Evolutionary conservation across 1,140 invertebrate species (phyloP).

Genomic region (Pseudomyrmex cubaensis): DNA sequence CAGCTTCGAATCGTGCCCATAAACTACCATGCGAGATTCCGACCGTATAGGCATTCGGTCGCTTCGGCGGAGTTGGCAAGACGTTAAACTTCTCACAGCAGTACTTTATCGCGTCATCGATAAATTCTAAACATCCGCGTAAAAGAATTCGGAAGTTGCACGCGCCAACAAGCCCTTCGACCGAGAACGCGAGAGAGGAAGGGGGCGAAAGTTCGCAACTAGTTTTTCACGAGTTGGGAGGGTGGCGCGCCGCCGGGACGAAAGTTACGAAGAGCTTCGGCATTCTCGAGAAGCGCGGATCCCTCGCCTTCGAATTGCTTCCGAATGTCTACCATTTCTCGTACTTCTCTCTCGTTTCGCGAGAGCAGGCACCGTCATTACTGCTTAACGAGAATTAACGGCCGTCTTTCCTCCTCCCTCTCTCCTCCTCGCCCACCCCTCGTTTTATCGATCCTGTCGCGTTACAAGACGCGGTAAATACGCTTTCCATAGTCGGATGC

Average conservation of each 20-base stretch:
- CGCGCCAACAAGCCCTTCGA: constrained; percentile 48
- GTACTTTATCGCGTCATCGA: constrained; percentile 70
- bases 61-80: constrained; percentile 35
- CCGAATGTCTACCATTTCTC: constrained; percentile 60
- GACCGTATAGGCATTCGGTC: constrained; percentile 31
- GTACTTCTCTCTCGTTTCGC: constrained; percentile 40
- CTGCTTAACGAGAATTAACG: constrained; percentile 59
- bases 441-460: constrained; percentile 44
- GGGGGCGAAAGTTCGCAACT: constrained; percentile 60
- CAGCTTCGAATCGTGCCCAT: constrained; percentile 14
- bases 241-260: neutral
- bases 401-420: constrained; percentile 5
- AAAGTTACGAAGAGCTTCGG: constrained; percentile 52
- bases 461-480: constrained; percentile 52
- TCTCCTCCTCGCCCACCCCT: neutral
- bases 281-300: constrained; percentile 34
- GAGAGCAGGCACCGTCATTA: constrained; percentile 36
- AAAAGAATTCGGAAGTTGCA: constrained; percentile 67
- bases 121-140: constrained; percentile 68
- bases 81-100: constrained; percentile 57
- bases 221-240: constrained; percentile 61
- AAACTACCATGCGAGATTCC: constrained; percentile 31
- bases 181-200: constrained; percentile 19
- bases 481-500: constrained; percentile 38
- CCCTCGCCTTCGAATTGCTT: constrained; percentile 42